Conservation (phyloP, 1,140 invertebrate species). For the Aphidius ervi region DNA sequence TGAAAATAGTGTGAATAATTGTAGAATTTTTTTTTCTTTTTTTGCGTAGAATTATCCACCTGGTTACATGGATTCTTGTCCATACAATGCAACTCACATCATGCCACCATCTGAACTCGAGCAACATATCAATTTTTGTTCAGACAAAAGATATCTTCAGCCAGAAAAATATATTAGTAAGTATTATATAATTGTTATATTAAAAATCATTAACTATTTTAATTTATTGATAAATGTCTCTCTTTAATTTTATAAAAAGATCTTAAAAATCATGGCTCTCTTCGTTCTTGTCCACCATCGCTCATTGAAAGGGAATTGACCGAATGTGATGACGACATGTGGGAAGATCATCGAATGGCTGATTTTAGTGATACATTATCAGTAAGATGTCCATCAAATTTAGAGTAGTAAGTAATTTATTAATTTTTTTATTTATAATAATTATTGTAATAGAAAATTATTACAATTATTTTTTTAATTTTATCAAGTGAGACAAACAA, state of each 20-base stretch:
- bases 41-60: constrained; percentile 14
- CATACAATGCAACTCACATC: constrained; percentile 15
- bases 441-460: neutral
- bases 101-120: constrained; percentile 6
- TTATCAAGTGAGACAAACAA: neutral
- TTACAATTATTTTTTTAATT: neutral
- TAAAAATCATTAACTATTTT: constrained; percentile 3
- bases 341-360: constrained; percentile 23
- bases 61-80: constrained; percentile 10
- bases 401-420: neutral
- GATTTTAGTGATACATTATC: constrained; percentile 3
- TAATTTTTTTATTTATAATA: neutral
- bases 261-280: constrained; percentile 14
- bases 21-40: neutral
- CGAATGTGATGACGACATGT: constrained; percentile 22
- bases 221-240: constrained; percentile 37
- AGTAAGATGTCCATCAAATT: neutral
- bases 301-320: constrained; percentile 17
- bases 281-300: constrained; percentile 6
- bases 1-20: no score
- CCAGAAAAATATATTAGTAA: constrained; percentile 1
- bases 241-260: constrained; percentile 26
- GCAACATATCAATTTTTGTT: constrained; percentile 7
- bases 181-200: constrained; percentile 5
- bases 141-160: neutral